Evolutionary conservation across 2,113 vertebrate genomes (phyloP), one percentile per base, ranked within the genome.

Genomic region (Azemiops feae): DNA sequence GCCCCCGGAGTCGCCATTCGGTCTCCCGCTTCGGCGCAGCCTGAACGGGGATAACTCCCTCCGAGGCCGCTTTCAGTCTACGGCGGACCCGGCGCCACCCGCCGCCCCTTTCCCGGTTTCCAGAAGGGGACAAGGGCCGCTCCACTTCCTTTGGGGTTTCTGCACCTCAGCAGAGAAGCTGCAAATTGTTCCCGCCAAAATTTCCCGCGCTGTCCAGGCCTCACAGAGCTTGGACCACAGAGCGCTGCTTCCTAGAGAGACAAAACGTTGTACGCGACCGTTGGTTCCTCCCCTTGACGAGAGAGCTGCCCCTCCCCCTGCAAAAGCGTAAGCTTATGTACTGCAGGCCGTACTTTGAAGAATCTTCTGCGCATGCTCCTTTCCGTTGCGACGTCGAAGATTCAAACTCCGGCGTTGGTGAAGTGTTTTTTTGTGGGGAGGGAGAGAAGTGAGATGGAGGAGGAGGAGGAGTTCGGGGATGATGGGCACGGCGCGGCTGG

Each of bases 351-450:
- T 1, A 50, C 47, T 50, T 1, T 50, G 18, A 55, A 55, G 54
- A 5, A 5, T 55, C 11, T n/a, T 69, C 64, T 69, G 64, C 64
- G 4, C 64, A n/a, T 69, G 30, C 64, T n/a, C 5, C 1, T 2
- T 6, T 74, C 14, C 3, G 10, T 60, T 60, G 25, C 30, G 9
- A 30, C 27, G 3, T 60, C 58, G 11, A 60, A 60, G 58, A 60
- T 2, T 3, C 10, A 10, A 60, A 60, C 27, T 60, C 9, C 58
- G 0, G 25, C 27, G 3, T 27, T 12, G 25, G 27, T 22, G 27
- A 11, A 30, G 3, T 60, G 4, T 60, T 60, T 30, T 60, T 11
- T 3, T 25, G 11, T 0, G 52, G 10, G 58, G 0, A 0, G 1
- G 10, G 52, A 53, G 52, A 14, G 52, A 53, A 53, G 11, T 27